phyloP scores from a whole-genome alignment of 2,113 vertebrate genomes.

The Actinemys pallida region DNA sequence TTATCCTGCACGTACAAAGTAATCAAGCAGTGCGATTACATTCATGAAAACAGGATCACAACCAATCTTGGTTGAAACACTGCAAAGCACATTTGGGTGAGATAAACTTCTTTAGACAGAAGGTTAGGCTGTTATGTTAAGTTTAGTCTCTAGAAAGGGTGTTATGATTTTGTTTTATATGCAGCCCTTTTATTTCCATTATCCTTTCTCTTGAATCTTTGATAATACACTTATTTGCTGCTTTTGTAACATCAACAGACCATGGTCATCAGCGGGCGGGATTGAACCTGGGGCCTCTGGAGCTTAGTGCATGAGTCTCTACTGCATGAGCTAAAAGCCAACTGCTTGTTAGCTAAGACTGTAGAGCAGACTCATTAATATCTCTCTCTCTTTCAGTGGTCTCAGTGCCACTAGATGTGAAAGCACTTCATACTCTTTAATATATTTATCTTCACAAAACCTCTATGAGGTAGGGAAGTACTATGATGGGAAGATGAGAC shows the following conservation, averaged over 20 bases:
- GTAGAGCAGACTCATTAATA: too few species aligned
- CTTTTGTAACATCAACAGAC: too few species aligned
- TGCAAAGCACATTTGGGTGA: not conserved
- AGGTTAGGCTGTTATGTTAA: not conserved
- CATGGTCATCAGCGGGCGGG: fast-evolving
- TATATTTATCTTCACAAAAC: not conserved
- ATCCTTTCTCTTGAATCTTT: not conserved
- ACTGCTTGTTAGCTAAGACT: too few species aligned
- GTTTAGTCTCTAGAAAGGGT: too few species aligned
- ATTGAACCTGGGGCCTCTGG: too few species aligned
- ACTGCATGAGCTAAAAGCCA: too few species aligned
- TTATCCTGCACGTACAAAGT: not conserved
- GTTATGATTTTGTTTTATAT: not conserved
- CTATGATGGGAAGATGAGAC: not conserved
- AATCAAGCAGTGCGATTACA: not conserved
- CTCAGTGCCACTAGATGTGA: too few species aligned
- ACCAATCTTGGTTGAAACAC: not conserved
- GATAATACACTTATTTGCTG: too few species aligned
- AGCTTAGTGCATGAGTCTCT: too few species aligned
- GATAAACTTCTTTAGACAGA: not conserved
- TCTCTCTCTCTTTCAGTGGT: too few species aligned
- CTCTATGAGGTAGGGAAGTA: not conserved
- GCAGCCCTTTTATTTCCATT: not conserved
- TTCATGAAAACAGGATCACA: not conserved
- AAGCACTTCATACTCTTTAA: not conserved